Base-by-base conservation (phyloP, 2,113 vertebrate genomes). In the Isurus oxyrinchus region DNA sequence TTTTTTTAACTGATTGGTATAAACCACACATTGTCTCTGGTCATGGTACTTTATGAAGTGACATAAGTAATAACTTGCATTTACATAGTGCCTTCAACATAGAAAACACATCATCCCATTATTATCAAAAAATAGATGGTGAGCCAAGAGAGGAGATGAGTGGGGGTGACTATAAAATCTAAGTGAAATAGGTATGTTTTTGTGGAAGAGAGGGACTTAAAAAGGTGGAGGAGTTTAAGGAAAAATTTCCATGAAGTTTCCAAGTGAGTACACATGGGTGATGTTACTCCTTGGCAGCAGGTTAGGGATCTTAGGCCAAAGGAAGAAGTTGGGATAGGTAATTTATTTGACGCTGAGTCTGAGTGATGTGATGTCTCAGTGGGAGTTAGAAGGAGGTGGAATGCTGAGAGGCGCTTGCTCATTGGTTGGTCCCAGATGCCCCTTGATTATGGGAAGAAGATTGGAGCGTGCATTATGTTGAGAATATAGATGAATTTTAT, bases 401-500 rank as follows among this genome's bases (percentile, higher is more conserved):
- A 86, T 86, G 40, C 13, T 49, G 44, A 49, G 55, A 90, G 88
- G 31, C 57, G n/a, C 31, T 91, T 27, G 16, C 35, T 21, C 88
- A 59, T n/a, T 14, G 35, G 3, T 91, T n/a, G 35, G 59, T 61
- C 31, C 88, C 27, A 91, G 31, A n/a, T n/a, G 55, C 49, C 53
- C 25, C n/a, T n/a, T 59, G 35, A 61, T 21, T 91, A 11, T 16
- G 23, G 49, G 25, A 90, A 90, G 53, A 90, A 90, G 25, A 55
- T 55, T 57, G 87, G 87, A 31, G 40, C 53, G 31, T 61, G n/a
- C 35, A n/a, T 8, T 19, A 16, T 63, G 25, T 35, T 27, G 40
- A 21, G n/a, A 40, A 94, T 66, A 66, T 94, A 63, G 66, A 94
- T 40, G n/a, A 19, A 94, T 93, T 93, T 81, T 93, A 35, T 93